These are phyloP conservation scores for Hololepta plana DNA, from an alignment of 2,888 invertebrate genomes.

Conservation along the genomic window DNA sequence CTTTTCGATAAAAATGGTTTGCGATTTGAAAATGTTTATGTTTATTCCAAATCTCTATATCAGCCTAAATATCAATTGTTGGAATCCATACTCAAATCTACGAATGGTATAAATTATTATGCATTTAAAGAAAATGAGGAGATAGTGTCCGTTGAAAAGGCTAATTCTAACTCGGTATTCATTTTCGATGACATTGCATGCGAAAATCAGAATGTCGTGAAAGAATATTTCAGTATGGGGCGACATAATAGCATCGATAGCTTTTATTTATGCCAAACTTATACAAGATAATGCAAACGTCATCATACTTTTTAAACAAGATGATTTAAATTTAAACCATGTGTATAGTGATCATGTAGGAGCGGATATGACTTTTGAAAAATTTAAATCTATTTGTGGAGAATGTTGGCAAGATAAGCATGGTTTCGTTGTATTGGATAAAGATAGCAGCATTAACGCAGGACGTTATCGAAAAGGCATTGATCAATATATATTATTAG, in stretches of 20 bases:
- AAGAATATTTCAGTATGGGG: constrained; percentile 15
- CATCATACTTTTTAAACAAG: constrained; percentile 16
- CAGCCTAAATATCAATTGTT: constrained; percentile 10
- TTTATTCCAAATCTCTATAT: constrained; percentile 13
- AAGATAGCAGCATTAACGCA: constrained; percentile 12
- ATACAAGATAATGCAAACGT: constrained; percentile 18
- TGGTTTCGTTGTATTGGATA: constrained; percentile 8
- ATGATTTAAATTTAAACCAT: constrained; percentile 16
- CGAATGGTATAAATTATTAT: constrained; percentile 10
- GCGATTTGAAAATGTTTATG: constrained; percentile 18
- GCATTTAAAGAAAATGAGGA: constrained; percentile 5
- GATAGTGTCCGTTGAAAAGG: constrained; percentile 7
- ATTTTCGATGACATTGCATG: constrained; percentile 20
- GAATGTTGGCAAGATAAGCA: constrained; percentile 6
- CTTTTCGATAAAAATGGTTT: constrained; percentile 16
- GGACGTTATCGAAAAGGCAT: too few species aligned
- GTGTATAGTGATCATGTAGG: constrained; percentile 7
- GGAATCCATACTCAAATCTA: constrained; percentile 8
- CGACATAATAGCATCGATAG: constrained; percentile 15
- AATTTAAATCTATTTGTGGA: constrained; percentile 7
- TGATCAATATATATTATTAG: too few species aligned
- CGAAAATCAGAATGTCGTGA: constrained; percentile 13
- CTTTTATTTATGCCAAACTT: constrained; percentile 17
- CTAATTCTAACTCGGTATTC: constrained; percentile 14
- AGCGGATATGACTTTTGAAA: constrained; percentile 7